These are phyloP conservation scores for Noturus placidus DNA, from an alignment of 2,113 vertebrate species.

Conservation along the genomic window DNA sequence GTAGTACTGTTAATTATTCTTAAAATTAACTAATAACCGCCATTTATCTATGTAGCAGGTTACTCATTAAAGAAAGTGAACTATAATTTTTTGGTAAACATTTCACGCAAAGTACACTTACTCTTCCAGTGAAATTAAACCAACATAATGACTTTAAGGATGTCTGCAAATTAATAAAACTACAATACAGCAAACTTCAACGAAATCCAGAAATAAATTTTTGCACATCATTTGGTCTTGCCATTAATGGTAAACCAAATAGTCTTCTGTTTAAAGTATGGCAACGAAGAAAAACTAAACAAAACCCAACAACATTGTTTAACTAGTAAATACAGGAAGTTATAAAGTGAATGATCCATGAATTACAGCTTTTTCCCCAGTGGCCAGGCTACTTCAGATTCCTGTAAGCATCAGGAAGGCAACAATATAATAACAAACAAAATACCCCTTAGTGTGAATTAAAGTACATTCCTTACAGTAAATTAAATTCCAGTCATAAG, in stretches of 20 bases:
- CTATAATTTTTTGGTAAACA: not conserved
- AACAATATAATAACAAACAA: conserved; percentile 10
- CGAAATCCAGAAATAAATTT: not conserved
- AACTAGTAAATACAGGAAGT: not conserved
- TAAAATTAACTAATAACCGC: not conserved
- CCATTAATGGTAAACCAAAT: not conserved
- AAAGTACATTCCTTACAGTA: not conserved
- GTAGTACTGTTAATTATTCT: not conserved
- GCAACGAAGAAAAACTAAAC: not conserved
- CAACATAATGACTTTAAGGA: not conserved
- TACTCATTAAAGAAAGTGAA: not conserved
- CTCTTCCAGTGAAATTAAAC: not conserved
- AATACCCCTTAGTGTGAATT: not conserved
- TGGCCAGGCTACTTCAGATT: not conserved
- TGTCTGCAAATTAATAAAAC: not conserved
- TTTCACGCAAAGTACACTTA: not conserved
- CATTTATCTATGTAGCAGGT: not conserved
- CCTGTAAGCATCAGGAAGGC: not conserved
- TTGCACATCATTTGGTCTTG: not conserved
- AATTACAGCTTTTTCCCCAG: not conserved
- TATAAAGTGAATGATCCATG: not conserved
- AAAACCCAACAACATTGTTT: not conserved
- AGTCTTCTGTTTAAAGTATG: not conserved
- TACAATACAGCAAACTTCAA: not conserved
- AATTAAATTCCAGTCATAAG: not conserved